Base-by-base conservation (phyloP, 2,888 invertebrate species). In the Stratiomys singularior region DNA sequence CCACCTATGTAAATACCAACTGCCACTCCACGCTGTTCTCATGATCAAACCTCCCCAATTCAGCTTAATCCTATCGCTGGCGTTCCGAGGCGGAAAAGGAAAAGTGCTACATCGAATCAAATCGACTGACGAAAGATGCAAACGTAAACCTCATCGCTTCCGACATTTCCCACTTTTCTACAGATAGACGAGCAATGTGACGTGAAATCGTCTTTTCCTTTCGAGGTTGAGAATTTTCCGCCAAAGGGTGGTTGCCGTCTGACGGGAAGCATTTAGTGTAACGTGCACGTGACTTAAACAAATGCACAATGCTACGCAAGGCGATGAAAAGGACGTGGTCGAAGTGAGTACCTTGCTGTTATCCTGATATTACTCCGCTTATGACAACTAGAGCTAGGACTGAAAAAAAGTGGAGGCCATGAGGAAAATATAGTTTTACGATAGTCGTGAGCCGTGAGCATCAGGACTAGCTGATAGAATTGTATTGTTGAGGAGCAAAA, bases 251-350 rank as follows among this genome's bases (percentile, higher is more conserved):
- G 46, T 23, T n/a, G 18, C 21, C 13, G 23, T 44, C 25, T 67
- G 28, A 23, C 23, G 18, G 76, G 28, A 63, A 76, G 64, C 63
- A 76, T 78, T 79, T 79, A 79, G 78, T 76, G 78, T 74, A 21
- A 69, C 72, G 30, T 77, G 77, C 79, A 79, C 79, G 79, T 79
- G 79, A 74, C 79, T 78, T 78, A 78, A 78, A 78, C 76, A 79
- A 79, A 79, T 77, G 76, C 77, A 77, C 64, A 66, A 76, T 63
- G 64, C n/a, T 46, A 27, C 13, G 5, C 1, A 47, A 1, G 25
- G 28, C 64, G 37, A 28, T 63, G 47, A 25, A 25, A 60, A 18
- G 60, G 60, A 23, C 63, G 18, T 7, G 27, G n/a, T 27, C n/a
- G n/a, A n/a, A 13, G 23, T 21, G 63, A 63, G 27, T 2, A 23